phyloP scores from a whole-genome alignment of 2,888 invertebrate genomes.

The Tenthredo amoena region DNA sequence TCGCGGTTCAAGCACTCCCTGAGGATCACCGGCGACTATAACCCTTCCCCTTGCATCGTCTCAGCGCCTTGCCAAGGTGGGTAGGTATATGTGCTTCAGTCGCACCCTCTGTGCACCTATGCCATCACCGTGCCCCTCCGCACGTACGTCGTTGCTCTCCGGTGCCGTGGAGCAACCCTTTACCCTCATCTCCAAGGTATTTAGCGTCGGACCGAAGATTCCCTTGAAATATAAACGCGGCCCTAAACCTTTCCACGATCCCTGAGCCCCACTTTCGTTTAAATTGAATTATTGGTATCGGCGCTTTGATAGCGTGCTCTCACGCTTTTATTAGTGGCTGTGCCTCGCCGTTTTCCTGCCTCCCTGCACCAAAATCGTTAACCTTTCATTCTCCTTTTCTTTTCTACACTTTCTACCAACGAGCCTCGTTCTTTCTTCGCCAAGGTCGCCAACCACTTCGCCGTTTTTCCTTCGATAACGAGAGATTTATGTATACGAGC shows the following conservation, averaged over 20 bases:
- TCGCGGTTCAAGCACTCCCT: conserved; percentile 70
- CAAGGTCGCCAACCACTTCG: conserved; percentile 11
- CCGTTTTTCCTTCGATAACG: conserved; percentile 16
- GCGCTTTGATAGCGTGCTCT: conserved; percentile 29
- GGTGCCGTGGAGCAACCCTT: conserved; percentile 16
- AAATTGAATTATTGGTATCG: conserved; percentile 51
- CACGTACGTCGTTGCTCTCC: conserved; percentile 47
- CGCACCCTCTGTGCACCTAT: conserved; percentile 39
- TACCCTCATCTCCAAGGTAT: conserved; percentile 50
- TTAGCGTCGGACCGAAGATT: conserved; percentile 46
- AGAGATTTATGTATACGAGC: conserved; percentile 27
- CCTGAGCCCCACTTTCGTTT: conserved; percentile 40
- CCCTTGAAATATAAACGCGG: conserved; percentile 42
- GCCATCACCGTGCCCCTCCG: conserved; percentile 21
- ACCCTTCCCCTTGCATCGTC: conserved; percentile 35
- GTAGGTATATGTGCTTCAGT: background rate
- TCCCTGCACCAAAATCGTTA: conserved; percentile 7
- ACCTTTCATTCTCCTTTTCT: conserved; percentile 35
- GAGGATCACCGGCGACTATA: conserved; percentile 64
- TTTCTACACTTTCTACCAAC: conserved; percentile 19
- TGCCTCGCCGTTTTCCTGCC: background rate
- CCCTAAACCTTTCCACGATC: conserved; percentile 45
- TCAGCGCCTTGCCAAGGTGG: background rate
- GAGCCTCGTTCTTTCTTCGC: background rate
- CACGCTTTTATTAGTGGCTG: conserved; percentile 33